phyloP scores from a whole-genome alignment of 2,113 vertebrate genomes.

The Phainopepla nitens region DNA sequence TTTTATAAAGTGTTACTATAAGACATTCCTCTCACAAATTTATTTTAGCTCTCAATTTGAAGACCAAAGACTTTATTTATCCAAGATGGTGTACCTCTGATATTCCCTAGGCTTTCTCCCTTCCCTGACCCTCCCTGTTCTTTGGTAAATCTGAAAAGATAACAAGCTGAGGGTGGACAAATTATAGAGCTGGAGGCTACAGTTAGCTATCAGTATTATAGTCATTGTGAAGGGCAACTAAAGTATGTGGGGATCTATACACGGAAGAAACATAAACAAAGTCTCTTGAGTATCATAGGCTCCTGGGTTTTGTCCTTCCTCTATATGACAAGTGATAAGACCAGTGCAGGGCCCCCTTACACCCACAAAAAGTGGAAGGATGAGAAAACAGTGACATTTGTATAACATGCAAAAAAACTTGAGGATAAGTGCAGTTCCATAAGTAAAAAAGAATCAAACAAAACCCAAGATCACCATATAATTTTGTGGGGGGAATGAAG shows the following conservation, averaged over 20 bases:
- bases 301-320: background rate
- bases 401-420: rapidly evolving
- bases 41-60: background rate
- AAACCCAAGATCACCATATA: background rate
- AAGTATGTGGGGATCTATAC: background rate
- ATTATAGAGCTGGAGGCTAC: background rate
- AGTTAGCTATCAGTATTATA: background rate
- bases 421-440: background rate
- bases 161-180: background rate
- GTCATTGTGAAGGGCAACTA: background rate
- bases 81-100: background rate
- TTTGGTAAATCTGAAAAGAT: background rate
- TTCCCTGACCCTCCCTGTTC: rapidly evolving
- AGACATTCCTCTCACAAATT: background rate
- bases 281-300: background rate
- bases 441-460: background rate
- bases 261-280: background rate
- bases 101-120: background rate
- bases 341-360: background rate
- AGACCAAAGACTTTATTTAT: background rate
- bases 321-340: background rate
- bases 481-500: background rate
- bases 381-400: background rate
- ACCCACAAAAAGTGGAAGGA: background rate
- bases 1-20: background rate